Evolutionary conservation across 2,113 vertebrate genomes (phyloP).

Genomic region (Burhinus bistriatus): DNA sequence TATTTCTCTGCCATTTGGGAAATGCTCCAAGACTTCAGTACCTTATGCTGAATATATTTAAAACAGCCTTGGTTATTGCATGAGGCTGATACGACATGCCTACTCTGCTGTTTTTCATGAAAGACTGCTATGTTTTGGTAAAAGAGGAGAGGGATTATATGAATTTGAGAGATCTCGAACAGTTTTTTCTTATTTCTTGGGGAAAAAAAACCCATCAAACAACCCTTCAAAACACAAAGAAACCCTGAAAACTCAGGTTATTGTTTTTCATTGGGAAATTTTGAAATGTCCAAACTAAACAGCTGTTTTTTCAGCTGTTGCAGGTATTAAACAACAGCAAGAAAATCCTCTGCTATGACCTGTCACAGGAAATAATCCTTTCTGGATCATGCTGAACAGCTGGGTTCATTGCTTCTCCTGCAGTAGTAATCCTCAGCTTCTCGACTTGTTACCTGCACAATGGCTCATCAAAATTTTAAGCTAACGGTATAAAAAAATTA

Average conservation of each 20-base stretch:
- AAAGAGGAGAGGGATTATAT: neutral
- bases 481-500: neutral
- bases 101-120: neutral
- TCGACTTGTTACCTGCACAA: neutral
- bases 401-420: slow-evolving; percentile 3
- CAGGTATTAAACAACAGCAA: slow-evolving; percentile 53
- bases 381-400: slow-evolving; percentile 18
- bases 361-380: slow-evolving; percentile 31
- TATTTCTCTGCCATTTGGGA: neutral
- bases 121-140: neutral
- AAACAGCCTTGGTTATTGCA: neutral
- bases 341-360: slow-evolving; percentile 24
- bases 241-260: neutral
- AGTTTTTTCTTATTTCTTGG: neutral
- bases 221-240: neutral
- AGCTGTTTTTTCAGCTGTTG: slow-evolving; percentile 54
- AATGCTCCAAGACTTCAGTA: neutral
- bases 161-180: neutral
- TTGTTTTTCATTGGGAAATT: neutral
- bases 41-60: neutral
- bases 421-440: neutral
- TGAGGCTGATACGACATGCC: neutral
- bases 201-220: neutral
- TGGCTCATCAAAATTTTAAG: neutral
- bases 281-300: neutral